Conservation (phyloP, 2,888 invertebrate species). For the Onthophagus sagittarius region DNA sequence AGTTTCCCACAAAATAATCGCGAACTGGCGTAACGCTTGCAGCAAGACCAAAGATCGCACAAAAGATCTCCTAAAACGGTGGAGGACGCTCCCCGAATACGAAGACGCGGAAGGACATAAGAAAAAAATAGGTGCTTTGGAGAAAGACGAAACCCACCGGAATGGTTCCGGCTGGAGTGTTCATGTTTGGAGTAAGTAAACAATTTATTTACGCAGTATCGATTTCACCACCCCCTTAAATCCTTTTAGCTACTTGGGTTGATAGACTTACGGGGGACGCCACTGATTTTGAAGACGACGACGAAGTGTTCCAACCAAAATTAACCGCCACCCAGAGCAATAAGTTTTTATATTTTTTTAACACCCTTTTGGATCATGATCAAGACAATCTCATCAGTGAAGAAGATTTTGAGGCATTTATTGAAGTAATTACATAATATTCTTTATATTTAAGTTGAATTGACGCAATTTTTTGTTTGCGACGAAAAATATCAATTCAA, state of each 20-base stretch:
- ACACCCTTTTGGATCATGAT: conserved; percentile 66
- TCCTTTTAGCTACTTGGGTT: conserved; percentile 65
- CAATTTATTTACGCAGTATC: neutral
- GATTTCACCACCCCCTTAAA: neutral
- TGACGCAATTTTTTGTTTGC: neutral
- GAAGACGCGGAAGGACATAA: conserved; percentile 49
- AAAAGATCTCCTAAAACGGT: conserved; percentile 66
- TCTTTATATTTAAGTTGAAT: neutral
- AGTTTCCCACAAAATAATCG: conserved; percentile 67
- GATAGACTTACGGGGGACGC: conserved; percentile 68
- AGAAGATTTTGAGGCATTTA: conserved; percentile 66
- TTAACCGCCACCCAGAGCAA: conserved; percentile 63
- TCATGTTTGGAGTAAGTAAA: conserved; percentile 68
- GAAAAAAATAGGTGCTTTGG: conserved; percentile 45
- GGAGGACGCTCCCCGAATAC: conserved; percentile 64
- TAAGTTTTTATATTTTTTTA: conserved; percentile 70
- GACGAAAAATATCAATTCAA: neutral
- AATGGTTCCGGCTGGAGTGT: conserved; percentile 69
- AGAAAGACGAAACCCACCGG: conserved; percentile 44
- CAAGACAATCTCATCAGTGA: conserved; percentile 67
- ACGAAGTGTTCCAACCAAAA: conserved; percentile 50
- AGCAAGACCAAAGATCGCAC: conserved; percentile 72
- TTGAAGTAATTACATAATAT: conserved; percentile 52
- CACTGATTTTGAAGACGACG: conserved; percentile 51
- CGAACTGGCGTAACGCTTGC: conserved; percentile 72